phyloP scores from a whole-genome alignment of 2,797 vertebrate species.

The Tapirus indicus region DNA sequence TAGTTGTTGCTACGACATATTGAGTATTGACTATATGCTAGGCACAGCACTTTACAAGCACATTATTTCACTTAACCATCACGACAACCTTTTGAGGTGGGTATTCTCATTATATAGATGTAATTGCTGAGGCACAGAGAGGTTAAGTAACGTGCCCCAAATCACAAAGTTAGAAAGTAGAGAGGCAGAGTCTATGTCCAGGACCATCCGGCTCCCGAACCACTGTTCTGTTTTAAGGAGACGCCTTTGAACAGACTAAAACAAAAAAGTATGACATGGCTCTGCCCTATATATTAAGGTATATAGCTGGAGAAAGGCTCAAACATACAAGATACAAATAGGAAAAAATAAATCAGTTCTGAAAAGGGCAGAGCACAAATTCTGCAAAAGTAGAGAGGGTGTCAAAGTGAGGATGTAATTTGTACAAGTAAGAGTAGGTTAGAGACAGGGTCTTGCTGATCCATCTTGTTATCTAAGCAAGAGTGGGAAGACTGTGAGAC shows the following conservation, averaged over 20 bases:
- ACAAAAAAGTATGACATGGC: not conserved
- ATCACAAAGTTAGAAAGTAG: not conserved
- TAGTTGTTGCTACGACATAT: not conserved
- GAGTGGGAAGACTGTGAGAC: not conserved
- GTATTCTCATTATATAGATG: not conserved
- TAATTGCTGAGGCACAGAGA: not conserved
- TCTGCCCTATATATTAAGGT: not conserved
- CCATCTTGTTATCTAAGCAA: not conserved
- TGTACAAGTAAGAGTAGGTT: not conserved
- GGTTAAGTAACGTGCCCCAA: not conserved
- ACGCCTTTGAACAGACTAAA: not conserved
- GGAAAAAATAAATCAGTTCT: not conserved
- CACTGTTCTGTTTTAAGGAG: not conserved
- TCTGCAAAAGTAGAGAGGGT: not conserved
- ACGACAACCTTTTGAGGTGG: not conserved
- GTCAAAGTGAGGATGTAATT: not conserved
- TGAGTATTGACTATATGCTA: not conserved
- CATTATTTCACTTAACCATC: not conserved
- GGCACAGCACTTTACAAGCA: not conserved
- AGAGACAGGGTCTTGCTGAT: not conserved
- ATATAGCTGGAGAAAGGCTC: not conserved
- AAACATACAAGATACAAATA: not conserved
- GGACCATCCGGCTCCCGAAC: not conserved
- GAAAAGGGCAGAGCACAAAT: not conserved
- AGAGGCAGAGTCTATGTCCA: not conserved